phyloP scores from a whole-genome alignment of 2,113 vertebrate genomes.

The Eclectus roratus region DNA sequence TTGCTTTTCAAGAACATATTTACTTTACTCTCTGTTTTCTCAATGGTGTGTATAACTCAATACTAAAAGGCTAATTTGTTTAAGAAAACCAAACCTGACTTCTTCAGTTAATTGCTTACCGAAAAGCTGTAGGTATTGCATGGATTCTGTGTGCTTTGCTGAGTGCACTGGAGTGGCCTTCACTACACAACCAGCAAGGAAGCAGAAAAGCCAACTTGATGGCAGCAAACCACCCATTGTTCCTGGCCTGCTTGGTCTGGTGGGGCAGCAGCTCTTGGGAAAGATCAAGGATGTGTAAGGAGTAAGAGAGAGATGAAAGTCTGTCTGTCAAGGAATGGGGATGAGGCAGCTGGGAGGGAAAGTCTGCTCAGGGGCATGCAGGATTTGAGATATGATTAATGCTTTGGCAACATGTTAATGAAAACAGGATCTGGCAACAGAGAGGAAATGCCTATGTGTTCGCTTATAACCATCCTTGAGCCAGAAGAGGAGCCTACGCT shows the following conservation, averaged over 20 bases:
- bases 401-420: background rate
- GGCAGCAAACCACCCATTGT: background rate
- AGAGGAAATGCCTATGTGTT: slow-evolving; percentile 29
- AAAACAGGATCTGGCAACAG: slow-evolving; percentile 30
- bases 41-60: slow-evolving; percentile 63
- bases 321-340: slow-evolving; percentile 26
- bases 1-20: slow-evolving; percentile 61
- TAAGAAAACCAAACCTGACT: slow-evolving; percentile 67
- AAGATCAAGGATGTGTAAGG: background rate
- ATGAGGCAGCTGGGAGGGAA: slow-evolving; percentile 19
- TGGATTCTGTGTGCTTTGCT: slow-evolving; percentile 32
- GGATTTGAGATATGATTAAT: slow-evolving; percentile 39
- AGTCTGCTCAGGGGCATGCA: background rate
- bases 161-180: slow-evolving; percentile 7
- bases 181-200: accelerated
- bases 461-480: background rate
- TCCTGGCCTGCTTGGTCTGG: background rate
- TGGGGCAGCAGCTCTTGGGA: background rate
- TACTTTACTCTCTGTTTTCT: slow-evolving; percentile 69
- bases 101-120: slow-evolving; percentile 62
- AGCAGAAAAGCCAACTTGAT: background rate
- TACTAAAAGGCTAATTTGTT: slow-evolving; percentile 69
- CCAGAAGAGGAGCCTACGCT: background rate
- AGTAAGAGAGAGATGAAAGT: slow-evolving; percentile 1
- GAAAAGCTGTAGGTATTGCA: slow-evolving; percentile 53